These are phyloP conservation scores for Marmota flaviventris DNA, from an alignment of 2,113 vertebrate species.

Conservation along the genomic window DNA sequence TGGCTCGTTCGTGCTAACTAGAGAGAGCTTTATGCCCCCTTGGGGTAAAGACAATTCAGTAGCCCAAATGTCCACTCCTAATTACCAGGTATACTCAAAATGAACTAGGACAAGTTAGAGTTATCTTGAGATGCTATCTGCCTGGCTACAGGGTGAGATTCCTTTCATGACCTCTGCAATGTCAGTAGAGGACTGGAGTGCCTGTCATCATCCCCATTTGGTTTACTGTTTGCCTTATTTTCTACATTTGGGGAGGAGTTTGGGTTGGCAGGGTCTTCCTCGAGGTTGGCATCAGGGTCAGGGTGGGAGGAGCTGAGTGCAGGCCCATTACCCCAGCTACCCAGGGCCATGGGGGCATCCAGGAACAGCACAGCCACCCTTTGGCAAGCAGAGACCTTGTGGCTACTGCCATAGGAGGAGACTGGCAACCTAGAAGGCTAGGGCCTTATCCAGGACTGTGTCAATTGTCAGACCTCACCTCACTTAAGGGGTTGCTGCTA, in stretches of 20 bases:
- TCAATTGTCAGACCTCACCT: background rate
- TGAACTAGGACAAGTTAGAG: too few relatives aligned
- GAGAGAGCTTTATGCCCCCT: background rate
- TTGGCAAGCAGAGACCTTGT: background rate
- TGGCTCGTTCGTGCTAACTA: background rate
- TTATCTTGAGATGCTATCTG: background rate
- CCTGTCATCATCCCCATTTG: background rate
- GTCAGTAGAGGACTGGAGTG: background rate
- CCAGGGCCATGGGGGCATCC: background rate
- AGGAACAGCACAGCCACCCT: background rate
- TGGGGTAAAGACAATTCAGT: background rate
- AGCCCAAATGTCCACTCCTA: background rate
- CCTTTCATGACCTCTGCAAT: background rate
- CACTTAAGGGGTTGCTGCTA: too few relatives aligned
- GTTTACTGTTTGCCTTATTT: background rate
- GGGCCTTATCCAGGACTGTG: background rate
- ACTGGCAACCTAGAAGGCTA: background rate
- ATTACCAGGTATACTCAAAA: background rate
- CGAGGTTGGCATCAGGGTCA: background rate
- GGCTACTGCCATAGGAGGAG: background rate
- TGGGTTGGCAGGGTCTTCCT: too few relatives aligned
- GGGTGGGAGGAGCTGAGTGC: background rate
- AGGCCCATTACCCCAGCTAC: background rate
- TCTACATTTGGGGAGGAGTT: background rate
- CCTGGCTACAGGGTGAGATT: background rate